Evolutionary conservation across 2,888 invertebrate genomes (phyloP).

Genomic region (Heliconius cydno): DNA sequence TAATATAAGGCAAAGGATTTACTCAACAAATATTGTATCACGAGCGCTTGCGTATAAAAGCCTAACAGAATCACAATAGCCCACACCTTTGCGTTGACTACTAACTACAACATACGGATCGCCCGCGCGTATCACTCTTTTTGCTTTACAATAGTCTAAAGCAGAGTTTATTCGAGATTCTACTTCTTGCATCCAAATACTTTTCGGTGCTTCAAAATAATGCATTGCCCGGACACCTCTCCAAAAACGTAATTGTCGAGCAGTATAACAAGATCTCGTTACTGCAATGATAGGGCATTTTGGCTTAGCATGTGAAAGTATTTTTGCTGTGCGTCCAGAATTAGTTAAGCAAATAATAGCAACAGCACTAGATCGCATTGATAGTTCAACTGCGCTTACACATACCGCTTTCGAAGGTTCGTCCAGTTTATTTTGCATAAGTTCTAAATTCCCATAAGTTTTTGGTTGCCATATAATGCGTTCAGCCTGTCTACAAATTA

Average conservation of each 20-base stretch:
- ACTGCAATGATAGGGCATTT: conserved; percentile 90
- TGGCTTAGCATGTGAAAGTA: conserved; percentile 87
- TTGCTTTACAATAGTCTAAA: conserved; percentile 76
- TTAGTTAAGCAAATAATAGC: conserved; percentile 90
- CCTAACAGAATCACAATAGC: conserved; percentile 73
- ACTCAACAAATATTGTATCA: conserved; percentile 56
- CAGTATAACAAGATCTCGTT: conserved; percentile 86
- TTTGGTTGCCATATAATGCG: conserved; percentile 91
- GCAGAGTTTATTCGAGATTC: conserved; percentile 70
- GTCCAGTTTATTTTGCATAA: conserved; percentile 82
- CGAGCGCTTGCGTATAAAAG: conserved; percentile 73
- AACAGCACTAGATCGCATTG: conserved; percentile 67
- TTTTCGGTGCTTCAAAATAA: conserved; percentile 71
- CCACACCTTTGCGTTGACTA: conserved; percentile 71
- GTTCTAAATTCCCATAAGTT: conserved; percentile 88
- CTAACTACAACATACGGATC: conserved; percentile 73
- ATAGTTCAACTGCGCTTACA: conserved; percentile 71
- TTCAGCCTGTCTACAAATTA: conserved; percentile 94
- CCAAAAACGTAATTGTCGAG: conserved; percentile 84
- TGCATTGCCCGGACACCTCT: conserved; percentile 80
- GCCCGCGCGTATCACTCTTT: conserved; percentile 68
- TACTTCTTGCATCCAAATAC: conserved; percentile 67
- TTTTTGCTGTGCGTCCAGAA: conserved; percentile 87
- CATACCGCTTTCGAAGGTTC: conserved; percentile 82
- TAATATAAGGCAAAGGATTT: conserved; percentile 4